These are phyloP conservation scores for Carassius gibelio DNA, from an alignment of 2,113 vertebrate genomes.

Conservation along the genomic window DNA sequence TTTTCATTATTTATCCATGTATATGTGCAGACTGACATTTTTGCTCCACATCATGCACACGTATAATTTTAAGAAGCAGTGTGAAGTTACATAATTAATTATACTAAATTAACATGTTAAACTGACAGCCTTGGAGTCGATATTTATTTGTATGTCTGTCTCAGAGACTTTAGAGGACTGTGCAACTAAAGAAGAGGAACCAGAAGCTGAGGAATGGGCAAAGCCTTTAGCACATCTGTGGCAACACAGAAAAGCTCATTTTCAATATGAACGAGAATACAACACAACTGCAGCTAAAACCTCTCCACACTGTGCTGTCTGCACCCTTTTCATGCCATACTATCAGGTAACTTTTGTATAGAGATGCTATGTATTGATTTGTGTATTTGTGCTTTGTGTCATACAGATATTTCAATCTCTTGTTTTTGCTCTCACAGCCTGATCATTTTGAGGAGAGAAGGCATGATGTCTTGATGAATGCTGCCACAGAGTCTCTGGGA, in stretches of 20 bases:
- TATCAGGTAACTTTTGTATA: constrained; percentile 80
- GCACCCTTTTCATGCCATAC: constrained; percentile 93
- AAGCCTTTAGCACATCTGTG: constrained; percentile 89
- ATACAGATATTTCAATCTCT: not conserved
- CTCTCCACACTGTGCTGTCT: constrained; percentile 89
- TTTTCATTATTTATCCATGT: not conserved
- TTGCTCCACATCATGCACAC: not conserved
- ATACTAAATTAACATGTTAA: not conserved
- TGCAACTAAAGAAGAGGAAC: constrained; percentile 77
- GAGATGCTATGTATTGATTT: not conserved
- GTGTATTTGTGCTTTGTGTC: not conserved
- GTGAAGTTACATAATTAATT: not conserved
- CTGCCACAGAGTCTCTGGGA: not conserved
- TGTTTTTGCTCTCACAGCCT: constrained; percentile 68
- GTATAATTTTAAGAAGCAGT: not conserved
- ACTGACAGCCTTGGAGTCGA: not conserved
- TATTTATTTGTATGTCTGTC: constrained; percentile 12
- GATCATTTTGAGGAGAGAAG: constrained; percentile 76
- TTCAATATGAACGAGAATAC: constrained; percentile 88
- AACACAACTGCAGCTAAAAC: constrained; percentile 81
- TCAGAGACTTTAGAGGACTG: constrained; percentile 81
- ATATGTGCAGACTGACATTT: not conserved
- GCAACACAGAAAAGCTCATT: constrained; percentile 83
- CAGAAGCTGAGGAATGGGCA: constrained; percentile 89
- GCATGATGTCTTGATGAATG: not conserved